Evolutionary conservation across 2,797 vertebrate genomes (phyloP).

Genomic region (Melanotaenia maccullochi): DNA sequence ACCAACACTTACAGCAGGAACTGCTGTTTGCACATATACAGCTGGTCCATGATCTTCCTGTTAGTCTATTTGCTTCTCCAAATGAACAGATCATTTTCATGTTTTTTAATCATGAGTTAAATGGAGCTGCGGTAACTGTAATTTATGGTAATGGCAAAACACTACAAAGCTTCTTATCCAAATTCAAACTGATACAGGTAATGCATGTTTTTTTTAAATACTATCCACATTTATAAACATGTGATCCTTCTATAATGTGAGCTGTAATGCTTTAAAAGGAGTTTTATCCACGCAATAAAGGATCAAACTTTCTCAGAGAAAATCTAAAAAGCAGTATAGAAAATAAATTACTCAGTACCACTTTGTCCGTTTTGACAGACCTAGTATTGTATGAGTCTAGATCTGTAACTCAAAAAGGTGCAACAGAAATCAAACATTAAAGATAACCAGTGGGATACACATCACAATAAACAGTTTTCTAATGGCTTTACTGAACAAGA

Average conservation of each 20-base stretch:
- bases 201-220: neutral
- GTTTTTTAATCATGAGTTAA: conserved; percentile 17
- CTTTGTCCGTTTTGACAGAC: neutral
- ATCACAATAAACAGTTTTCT: neutral
- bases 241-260: neutral
- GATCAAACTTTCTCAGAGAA: conserved; percentile 5
- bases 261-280: neutral
- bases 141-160: neutral
- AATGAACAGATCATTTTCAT: conserved; percentile 12
- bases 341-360: conserved; percentile 4
- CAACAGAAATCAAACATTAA: conserved; percentile 19
- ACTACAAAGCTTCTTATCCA: neutral
- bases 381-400: neutral
- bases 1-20: conserved; percentile 43
- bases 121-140: neutral
- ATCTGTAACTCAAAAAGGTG: conserved; percentile 1
- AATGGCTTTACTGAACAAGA: neutral
- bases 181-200: neutral
- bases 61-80: neutral
- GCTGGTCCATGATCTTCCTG: conserved; percentile 4
- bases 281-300: conserved; percentile 12
- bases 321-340: neutral
- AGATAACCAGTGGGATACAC: neutral
- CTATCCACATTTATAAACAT: neutral
- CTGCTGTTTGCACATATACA: conserved; percentile 23